Base-by-base conservation (phyloP, 2,888 invertebrate species). In the Lepidonotus clava region DNA sequence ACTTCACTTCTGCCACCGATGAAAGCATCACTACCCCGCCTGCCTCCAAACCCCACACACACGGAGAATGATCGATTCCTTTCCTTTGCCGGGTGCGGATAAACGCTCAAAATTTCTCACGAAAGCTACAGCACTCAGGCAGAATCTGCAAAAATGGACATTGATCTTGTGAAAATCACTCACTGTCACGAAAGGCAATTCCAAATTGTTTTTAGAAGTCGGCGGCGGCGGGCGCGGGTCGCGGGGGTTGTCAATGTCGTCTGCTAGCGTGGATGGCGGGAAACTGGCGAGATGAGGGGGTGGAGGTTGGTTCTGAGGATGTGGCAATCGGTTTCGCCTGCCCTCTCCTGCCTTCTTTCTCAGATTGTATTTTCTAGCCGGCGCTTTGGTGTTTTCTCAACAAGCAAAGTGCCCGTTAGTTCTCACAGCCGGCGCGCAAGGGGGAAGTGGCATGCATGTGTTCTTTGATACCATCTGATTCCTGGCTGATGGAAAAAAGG, bases 61-160 rank as follows among this genome's bases (percentile, higher is more conserved):
- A 18, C 38, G 41, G 36, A 8, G 28, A 61, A 18, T 80, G 80
- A 80, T 80, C 80, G 80, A 80, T 41, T 80, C 28, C 46, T 80
- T 41, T 80, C 80, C 80, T 41, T 71, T 46, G 18, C 46, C 11
- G 80, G 80, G 80, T 80, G 51, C 28, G 28, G 80, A 46, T 80
- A 80, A 80, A 41, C 34, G 80, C 80, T 80, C 80, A 80, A 80
- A 80, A 80, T 80, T 80, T 80, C 80, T 80, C 80, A 80, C 80
- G 80, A 80, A 80, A 80, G 80, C 46, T 24, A 46, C 80, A 14
- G 0, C 80, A 80, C 80, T 80, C 46, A 46, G 46, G 80, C 80
- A 32, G 28, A 80, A 46, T 80, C 80, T 28, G 80, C 46, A 41
- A 80, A 80, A 80, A 80, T 80, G 80, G 41, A 80, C 76, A 80